Base-by-base conservation (phyloP, 2,113 vertebrate species). In the Motacilla alba region DNA sequence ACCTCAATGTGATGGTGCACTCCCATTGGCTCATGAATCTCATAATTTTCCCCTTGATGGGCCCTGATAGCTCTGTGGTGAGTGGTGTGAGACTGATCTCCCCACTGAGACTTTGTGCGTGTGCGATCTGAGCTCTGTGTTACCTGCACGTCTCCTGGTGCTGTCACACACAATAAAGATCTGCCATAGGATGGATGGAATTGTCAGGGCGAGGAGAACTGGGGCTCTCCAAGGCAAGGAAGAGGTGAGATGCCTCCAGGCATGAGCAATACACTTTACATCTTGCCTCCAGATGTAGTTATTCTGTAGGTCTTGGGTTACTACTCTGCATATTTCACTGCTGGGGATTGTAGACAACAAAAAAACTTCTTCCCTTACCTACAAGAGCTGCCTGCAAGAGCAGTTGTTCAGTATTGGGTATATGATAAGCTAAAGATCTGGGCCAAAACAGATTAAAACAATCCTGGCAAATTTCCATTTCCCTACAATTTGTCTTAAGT, bases 91-190 rank as follows among this genome's bases (percentile, higher is more conserved):
- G 35, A 12, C 56, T 28, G 44, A 41, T 64, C 13, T 72, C 69
- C 56, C 67, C 14, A 1, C 13, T 4, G 63, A 85, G 70, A 56
- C n/a, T 2, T 4, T 5, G 60, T 0, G 1, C 0, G 0, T 0
- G 0, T 24, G 31, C 0, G 0, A 64, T 31, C 49, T 2, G 0
- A 0, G 2, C 23, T n/a, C 68, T 23, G 52, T 1, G 6, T 6
- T 47, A 68, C 33, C 60, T 6, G 19, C 46, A 14, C 19, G 1
- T 49, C 47, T 22, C 55, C 67, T 0, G 0, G 6, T 11, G 74
- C 77, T 85, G 52, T 70, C 88, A 67, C 33, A 82, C 2, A 0
- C 0, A 0, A 10, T 66, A 27, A 76, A 31, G 26, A 60, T 24
- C 44, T 50, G 28, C 28, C 2, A 0, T 2, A 15, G 67, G 22